phyloP scores from a whole-genome alignment of 2,113 vertebrate species.

The Macroglossus sobrinus region DNA sequence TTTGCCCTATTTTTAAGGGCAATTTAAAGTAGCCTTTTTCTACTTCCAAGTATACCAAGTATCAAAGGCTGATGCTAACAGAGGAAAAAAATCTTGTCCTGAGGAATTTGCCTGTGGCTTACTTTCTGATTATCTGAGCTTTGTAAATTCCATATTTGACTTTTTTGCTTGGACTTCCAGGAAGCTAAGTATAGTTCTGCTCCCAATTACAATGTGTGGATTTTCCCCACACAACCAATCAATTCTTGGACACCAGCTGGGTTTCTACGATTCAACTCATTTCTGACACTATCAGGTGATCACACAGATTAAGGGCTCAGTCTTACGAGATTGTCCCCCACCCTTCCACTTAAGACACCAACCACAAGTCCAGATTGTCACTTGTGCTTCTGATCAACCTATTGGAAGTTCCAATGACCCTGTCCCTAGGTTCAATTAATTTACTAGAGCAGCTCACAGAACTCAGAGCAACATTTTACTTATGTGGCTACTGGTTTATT shows the following conservation, averaged over 20 bases:
- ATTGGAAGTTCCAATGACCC: neutral
- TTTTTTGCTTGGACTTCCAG: neutral
- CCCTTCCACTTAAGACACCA: neutral
- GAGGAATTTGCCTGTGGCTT: neutral
- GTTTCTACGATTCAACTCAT: neutral
- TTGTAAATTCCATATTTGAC: neutral
- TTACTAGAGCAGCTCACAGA: neutral
- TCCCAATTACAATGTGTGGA: neutral
- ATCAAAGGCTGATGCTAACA: neutral
- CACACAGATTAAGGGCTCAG: neutral
- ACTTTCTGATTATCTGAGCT: neutral
- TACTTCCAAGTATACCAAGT: neutral
- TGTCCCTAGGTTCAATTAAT: neutral
- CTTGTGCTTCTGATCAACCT: neutral
- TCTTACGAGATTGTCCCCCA: neutral
- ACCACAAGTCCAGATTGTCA: neutral
- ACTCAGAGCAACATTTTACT: neutral
- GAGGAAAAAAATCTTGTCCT: neutral
- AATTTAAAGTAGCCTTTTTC: conserved; percentile 10
- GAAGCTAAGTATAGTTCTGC: neutral
- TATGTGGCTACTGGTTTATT: neutral
- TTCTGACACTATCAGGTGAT: neutral
- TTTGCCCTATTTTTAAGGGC: neutral
- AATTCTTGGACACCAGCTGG: neutral
- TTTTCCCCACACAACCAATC: neutral